These are phyloP conservation scores for Aphaenogaster ashmeadi DNA, from an alignment of 1,140 invertebrate species.

Conservation along the genomic window DNA sequence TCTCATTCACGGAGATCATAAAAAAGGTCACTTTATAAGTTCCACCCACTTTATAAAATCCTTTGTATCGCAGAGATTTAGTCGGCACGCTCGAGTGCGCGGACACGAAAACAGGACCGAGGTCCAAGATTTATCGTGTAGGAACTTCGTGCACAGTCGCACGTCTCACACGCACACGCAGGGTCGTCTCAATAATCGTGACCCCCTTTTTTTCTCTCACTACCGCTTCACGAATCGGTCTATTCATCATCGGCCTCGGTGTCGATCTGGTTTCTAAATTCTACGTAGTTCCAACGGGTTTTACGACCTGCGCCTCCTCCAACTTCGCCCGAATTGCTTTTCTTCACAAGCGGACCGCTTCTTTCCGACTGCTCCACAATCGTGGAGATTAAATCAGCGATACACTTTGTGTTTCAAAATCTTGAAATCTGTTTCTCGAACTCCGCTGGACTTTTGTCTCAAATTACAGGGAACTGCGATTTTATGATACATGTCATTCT, in stretches of 20 bases:
- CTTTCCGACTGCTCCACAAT: constrained; percentile 41
- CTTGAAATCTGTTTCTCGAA: constrained; percentile 33
- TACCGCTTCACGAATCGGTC: constrained; percentile 67
- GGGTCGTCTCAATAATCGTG: constrained; percentile 57
- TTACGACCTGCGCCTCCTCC: constrained; percentile 45
- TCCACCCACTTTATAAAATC: constrained; percentile 81
- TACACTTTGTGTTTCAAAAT: constrained; percentile 6
- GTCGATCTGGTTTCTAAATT: constrained; percentile 64
- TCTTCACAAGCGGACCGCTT: constrained; percentile 42
- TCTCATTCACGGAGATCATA: constrained; percentile 76
- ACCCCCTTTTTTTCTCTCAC: constrained; percentile 45
- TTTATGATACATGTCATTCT: not conserved
- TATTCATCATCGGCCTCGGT: constrained; percentile 59
- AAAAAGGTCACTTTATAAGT: constrained; percentile 83
- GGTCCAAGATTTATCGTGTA: constrained; percentile 78
- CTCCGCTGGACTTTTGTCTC: not conserved
- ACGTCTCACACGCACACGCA: constrained; percentile 61
- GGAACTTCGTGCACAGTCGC: constrained; percentile 62
- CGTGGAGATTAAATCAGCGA: constrained; percentile 34
- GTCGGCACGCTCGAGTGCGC: constrained; percentile 79
- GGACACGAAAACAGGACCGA: constrained; percentile 79
- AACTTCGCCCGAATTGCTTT: constrained; percentile 38
- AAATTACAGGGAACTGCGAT: not conserved
- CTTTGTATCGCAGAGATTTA: constrained; percentile 80
- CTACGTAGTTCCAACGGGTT: constrained; percentile 60